Evolutionary conservation across 2,797 vertebrate species (phyloP).

Genomic region (Premnoplex brunnescens): DNA sequence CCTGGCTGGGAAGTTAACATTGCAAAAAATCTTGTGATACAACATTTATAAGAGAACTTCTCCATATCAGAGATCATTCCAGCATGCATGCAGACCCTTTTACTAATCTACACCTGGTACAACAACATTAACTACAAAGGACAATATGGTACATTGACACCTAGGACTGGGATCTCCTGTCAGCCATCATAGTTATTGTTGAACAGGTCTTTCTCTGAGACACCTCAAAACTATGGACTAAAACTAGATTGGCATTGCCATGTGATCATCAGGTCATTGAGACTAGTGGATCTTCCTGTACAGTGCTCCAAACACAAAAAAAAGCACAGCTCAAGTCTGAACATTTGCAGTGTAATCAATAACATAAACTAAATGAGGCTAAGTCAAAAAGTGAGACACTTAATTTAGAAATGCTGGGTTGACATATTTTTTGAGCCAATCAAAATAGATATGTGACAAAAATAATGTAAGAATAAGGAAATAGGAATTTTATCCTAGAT

Average conservation of each 20-base stretch:
- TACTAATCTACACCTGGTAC: background rate
- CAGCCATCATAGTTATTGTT: background rate
- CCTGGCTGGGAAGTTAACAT: background rate
- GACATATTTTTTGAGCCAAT: background rate
- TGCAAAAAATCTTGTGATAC: background rate
- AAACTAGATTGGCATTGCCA: background rate
- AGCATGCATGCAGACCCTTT: rapidly evolving
- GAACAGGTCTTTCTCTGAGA: background rate
- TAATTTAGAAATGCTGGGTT: background rate
- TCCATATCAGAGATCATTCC: background rate
- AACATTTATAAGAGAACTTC: background rate
- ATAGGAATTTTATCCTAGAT: background rate
- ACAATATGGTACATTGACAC: too few species aligned
- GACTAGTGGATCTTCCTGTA: background rate
- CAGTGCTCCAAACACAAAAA: background rate
- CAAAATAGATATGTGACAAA: background rate
- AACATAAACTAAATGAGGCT: background rate
- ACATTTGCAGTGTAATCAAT: background rate
- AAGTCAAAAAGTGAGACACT: background rate
- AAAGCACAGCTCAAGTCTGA: background rate
- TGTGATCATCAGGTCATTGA: background rate
- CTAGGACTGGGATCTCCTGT: background rate
- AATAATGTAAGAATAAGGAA: background rate
- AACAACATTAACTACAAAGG: background rate
- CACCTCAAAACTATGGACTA: background rate